Percentiles rank a stretch among this genome's conserved stretches.
Evolutionary conservation across 2,797 vertebrate species (phyloP).

Genomic region (Trachurus trachurus): DNA sequence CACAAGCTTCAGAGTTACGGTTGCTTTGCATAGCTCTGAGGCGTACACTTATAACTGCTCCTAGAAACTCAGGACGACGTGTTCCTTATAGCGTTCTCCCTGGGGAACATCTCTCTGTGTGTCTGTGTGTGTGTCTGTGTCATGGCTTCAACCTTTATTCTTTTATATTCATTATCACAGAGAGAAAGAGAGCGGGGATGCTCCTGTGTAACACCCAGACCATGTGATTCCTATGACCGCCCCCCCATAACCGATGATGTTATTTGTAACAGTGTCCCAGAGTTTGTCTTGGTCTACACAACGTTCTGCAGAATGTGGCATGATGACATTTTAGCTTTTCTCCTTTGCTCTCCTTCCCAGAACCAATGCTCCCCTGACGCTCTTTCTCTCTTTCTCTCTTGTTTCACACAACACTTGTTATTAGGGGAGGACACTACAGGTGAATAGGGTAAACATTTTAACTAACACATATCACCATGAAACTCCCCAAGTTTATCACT

Average conservation of each 20-base stretch:
- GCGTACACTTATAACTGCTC: slow-evolving; percentile 41
- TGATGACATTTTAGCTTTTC: slow-evolving; percentile 72
- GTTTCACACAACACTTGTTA: slow-evolving; percentile 67
- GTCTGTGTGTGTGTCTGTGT: neutral
- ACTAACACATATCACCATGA: too few species aligned
- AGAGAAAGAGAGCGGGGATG: neutral
- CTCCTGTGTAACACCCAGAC: slow-evolving; percentile 17
- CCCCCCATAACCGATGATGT: slow-evolving; percentile 15
- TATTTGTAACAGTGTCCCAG: slow-evolving; percentile 23
- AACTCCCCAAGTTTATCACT: too few species aligned
- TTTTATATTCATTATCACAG: slow-evolving; percentile 15
- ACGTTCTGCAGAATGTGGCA: slow-evolving; percentile 38
- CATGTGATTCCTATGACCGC: neutral
- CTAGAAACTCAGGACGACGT: slow-evolving; percentile 38
- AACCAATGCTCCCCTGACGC: slow-evolving; percentile 63
- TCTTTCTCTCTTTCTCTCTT: slow-evolving; percentile 52
- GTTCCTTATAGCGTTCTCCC: slow-evolving; percentile 35
- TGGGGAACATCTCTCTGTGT: neutral
- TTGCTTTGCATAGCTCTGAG: slow-evolving; percentile 48
- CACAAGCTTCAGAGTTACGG: slow-evolving; percentile 50
- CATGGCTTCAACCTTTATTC: slow-evolving; percentile 3
- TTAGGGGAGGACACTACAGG: too few species aligned
- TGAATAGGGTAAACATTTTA: too few species aligned
- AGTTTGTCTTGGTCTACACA: slow-evolving; percentile 49
- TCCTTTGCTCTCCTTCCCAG: slow-evolving; percentile 59